phyloP scores from a whole-genome alignment of 1,140 invertebrate genomes.

The Goniozus legneri region DNA sequence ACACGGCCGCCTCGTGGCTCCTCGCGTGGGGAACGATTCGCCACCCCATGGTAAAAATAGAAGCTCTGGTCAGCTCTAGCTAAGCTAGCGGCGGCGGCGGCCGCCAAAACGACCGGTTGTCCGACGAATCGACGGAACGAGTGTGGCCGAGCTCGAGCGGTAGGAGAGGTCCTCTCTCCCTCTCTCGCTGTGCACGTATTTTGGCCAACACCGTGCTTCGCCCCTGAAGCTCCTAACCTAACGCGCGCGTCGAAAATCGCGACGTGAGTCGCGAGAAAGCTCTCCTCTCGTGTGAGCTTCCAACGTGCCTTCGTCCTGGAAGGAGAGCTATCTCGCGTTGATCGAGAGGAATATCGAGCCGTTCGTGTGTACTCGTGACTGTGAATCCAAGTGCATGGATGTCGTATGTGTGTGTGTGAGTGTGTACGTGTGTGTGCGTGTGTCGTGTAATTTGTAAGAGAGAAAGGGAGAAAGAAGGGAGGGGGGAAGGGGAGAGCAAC shows the following conservation, averaged over 20 bases:
- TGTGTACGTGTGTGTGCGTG: not conserved
- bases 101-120: no score
- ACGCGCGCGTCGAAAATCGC: no score
- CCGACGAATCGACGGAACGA: slow-evolving; percentile 10
- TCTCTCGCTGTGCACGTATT: not conserved
- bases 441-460: no score
- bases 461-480: slow-evolving; percentile 4
- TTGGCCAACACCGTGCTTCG: no score
- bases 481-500: slow-evolving; percentile 22
- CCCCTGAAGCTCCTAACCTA: no score
- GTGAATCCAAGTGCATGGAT: not conserved
- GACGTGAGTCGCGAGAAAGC: no score
- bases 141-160: slow-evolving; percentile 2
- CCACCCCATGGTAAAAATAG: slow-evolving; percentile 54
- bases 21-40: slow-evolving; percentile 44
- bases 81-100: slow-evolving; percentile 27
- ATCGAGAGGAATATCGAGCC: no score
- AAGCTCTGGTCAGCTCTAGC: slow-evolving; percentile 45
- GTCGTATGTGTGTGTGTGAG: not conserved
- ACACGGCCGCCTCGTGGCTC: slow-evolving; percentile 22
- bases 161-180: slow-evolving; percentile 1
- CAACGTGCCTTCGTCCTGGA: no score
- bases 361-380: no score
- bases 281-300: no score
- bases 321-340: no score